A percentile compares a stretch with the other conserved stretches of the same genome.
phyloP scores from a whole-genome alignment of 2,797 vertebrate species.

The Limosa lapponica region DNA sequence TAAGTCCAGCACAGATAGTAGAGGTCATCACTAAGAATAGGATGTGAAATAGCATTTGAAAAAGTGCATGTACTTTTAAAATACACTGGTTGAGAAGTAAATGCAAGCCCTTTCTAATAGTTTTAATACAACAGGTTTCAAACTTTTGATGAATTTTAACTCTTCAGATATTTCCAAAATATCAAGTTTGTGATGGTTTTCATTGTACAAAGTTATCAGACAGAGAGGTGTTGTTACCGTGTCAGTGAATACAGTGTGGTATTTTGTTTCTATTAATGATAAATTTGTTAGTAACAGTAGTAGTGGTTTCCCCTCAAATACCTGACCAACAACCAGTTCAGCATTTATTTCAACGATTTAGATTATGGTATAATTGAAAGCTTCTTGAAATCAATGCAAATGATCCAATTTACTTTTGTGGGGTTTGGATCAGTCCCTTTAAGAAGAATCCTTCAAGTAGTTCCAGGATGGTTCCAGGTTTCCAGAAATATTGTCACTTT shows the following conservation, averaged over 20 bases:
- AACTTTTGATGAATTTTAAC: background rate
- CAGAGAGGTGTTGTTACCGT: background rate
- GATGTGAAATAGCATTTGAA: background rate
- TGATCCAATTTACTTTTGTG: background rate
- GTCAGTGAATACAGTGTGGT: background rate
- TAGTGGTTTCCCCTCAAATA: background rate
- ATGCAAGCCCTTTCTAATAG: background rate
- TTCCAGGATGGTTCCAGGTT: background rate
- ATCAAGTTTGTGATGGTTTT: background rate
- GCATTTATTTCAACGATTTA: background rate
- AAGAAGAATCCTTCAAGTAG: background rate
- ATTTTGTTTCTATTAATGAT: background rate
- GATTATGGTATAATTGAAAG: background rate
- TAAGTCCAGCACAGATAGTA: slow-evolving; percentile 42
- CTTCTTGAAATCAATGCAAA: background rate
- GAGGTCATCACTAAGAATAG: slow-evolving; percentile 56
- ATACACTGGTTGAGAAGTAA: background rate
- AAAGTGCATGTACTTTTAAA: background rate
- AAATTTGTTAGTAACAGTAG: background rate
- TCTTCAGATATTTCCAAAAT: background rate
- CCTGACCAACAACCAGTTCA: background rate
- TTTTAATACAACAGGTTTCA: background rate
- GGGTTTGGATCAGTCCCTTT: background rate
- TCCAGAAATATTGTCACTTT: slow-evolving; percentile 6
- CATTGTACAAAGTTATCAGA: background rate